These are phyloP conservation scores for Sycophila sp. DNA, from an alignment of 1,140 invertebrate species.

Conservation along the genomic window DNA sequence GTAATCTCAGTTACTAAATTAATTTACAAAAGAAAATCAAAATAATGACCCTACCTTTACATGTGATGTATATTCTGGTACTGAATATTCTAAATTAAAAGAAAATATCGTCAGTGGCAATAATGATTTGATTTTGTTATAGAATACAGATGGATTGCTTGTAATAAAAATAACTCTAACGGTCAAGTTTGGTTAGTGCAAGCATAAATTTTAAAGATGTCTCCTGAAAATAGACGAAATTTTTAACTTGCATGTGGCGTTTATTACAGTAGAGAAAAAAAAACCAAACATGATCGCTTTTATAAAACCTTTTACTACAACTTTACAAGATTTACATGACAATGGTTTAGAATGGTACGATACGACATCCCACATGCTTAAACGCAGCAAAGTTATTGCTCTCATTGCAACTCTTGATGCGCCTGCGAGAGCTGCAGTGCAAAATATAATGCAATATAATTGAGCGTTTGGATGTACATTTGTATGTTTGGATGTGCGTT, in stretches of 20 bases:
- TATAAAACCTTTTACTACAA: conserved; percentile 12
- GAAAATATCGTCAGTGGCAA: not conserved
- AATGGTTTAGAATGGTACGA: conserved; percentile 7
- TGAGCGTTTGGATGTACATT: conserved; percentile 27
- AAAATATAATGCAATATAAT: conserved; percentile 33
- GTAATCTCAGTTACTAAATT: conserved; percentile 22
- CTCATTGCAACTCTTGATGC: conserved; percentile 28
- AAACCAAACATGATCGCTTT: conserved; percentile 30
- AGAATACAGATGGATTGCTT: conserved; percentile 33
- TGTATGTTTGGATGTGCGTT: conserved; percentile 1
- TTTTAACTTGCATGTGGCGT: conserved; percentile 27
- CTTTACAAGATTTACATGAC: not conserved
- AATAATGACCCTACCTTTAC: conserved; percentile 18
- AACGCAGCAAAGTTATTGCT: conserved; percentile 11
- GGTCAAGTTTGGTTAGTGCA: conserved; percentile 30
- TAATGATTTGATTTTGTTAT: conserved; percentile 31
- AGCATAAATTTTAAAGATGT: conserved; percentile 30
- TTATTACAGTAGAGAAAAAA: conserved; percentile 19
- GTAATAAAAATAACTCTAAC: conserved; percentile 19
- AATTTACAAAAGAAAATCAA: conserved; percentile 12
- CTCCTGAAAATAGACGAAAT: conserved; percentile 6
- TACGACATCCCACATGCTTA: not conserved
- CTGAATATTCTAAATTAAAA: conserved; percentile 31
- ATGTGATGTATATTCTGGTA: conserved; percentile 20
- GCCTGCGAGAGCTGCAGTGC: conserved; percentile 29